Evolutionary conservation across 1,140 invertebrate species (phyloP), one percentile per base, ranked within the genome.

Genomic region (Drosophila leontia): DNA sequence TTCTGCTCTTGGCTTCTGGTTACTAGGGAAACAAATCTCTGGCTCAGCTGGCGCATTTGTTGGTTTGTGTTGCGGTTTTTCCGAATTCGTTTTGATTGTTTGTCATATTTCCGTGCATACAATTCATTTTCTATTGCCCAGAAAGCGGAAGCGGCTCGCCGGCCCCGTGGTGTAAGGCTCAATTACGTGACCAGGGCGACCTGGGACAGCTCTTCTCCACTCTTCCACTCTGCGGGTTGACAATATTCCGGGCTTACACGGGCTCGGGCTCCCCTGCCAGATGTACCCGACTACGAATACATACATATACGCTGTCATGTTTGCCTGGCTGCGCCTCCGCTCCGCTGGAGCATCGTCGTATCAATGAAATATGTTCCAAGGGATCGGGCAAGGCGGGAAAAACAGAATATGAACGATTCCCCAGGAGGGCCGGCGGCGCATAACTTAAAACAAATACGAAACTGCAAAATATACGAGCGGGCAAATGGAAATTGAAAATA

Each of bases 41-140:
- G 78, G 85, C 86, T 85, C 85, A 88, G 85, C 85, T 88, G 84
- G 82, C 79, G 68, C 72, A 63, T 79, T 79, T 64, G 70, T 56
- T 83, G 82, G 80, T 57, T 71, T 78, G 58, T 71, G 69, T 78
- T 88, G 85, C 81, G 85, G 85, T 90, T 78, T 90, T 90, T 62
- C 59, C 68, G 65, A 81, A 90, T 79, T 81, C 84, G 62, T 57
- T 81, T 79, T 90, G 85, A 90, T 90, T 88, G 85, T 85, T 90
- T 90, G 85, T 90, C 85, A 90, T 88, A 88, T 90, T 87, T 88
- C 75, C 82, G 55, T 78, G 70, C 71, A 78, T 75, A 86, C 82
- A 86, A 69, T 74, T 74, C 69, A 60, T 72, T 79, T 83, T 79
- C 80, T 79, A 79, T 83, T 83, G 79, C 71, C 61, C 45, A 67